Base-by-base conservation (phyloP, 1,140 invertebrate species). In the Lamellibrachia luymesi region DNA sequence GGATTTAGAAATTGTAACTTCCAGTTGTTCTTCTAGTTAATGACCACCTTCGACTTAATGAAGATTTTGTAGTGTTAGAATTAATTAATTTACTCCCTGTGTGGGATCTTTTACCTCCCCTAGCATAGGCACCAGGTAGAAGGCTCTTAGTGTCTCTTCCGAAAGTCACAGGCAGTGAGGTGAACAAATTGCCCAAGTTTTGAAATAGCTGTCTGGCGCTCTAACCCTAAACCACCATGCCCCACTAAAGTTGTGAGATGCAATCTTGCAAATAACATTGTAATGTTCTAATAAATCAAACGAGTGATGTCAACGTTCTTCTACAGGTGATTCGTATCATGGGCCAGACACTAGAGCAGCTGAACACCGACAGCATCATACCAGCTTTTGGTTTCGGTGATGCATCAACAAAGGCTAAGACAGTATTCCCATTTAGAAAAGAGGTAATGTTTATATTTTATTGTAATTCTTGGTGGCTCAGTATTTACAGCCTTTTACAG, bases 351-450 rank as follows among this genome's bases (percentile, higher is more conserved):
- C 93, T 97, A 91, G 97, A 96, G 93, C 95, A 96, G 2, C 97
- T 97, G 94, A 95, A 96, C 90, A 95, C 95, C 8, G 96, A 96
- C 93, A 95, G 95, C 92, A 93, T 95, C 22, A 97, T 97, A 92
- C 96, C 96, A n/a, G 96, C 96, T 1, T 97, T 95, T 94, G 97
- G 97, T 51, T 97, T 97, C 94, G 97, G 97, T 50, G 97, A 97
- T 94, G 95, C 94, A 6, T 94, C 93, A 90, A 96, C 96, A 38
- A 94, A 95, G 49, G 96, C 96, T 93, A 94, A 96, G 93, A 94
- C 94, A 92, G 96, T 97, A 1, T 97, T 97, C 94, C 94, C 95
- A 22, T 95, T 97, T 92, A 95, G 95, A 38, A 64, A 50, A 90
- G 94, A 95, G 50, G 94, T 93, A 7, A 92, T 90, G 8, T 93